Conservation (phyloP, 2,888 invertebrate genomes). For the Geotrupes spiniger region DNA sequence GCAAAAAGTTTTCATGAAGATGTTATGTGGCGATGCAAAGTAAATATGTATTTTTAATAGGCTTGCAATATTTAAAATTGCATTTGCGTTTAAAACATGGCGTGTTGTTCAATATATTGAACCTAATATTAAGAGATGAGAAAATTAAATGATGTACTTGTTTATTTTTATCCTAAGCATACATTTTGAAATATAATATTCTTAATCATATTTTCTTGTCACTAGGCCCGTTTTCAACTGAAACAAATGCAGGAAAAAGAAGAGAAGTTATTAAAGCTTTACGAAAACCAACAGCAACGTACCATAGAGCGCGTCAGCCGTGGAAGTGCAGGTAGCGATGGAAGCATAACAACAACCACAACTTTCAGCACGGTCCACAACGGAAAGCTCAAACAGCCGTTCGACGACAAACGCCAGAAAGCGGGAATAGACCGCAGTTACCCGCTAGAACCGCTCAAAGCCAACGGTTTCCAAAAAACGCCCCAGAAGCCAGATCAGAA, state of each 20-base stretch:
- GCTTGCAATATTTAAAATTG: no score
- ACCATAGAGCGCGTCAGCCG: constrained; percentile 59
- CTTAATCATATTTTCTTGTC: constrained; percentile 27
- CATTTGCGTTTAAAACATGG: no score
- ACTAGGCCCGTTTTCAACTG: constrained; percentile 79
- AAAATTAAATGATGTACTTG: no score
- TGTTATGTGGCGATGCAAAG: no score
- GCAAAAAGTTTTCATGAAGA: no score
- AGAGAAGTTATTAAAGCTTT: constrained; percentile 68
- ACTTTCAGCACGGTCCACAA: constrained; percentile 26
- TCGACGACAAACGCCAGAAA: constrained; percentile 74
- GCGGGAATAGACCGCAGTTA: constrained; percentile 79
- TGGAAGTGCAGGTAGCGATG: constrained; percentile 53
- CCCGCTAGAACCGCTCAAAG: constrained; percentile 72
- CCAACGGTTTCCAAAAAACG: constrained; percentile 21
- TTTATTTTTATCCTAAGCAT: no score
- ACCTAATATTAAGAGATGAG: no score
- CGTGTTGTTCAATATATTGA: no score
- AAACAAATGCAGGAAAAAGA: constrained; percentile 79
- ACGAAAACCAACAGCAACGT: constrained; percentile 66
- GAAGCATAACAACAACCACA: constrained; percentile 35
- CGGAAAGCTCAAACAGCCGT: constrained; percentile 76
- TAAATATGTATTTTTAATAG: no score
- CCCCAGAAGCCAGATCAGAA: constrained; percentile 64
- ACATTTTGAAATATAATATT: no score